These are phyloP conservation scores for Trididemnum miniatum DNA, from an alignment of 23 tunicate species.

Conservation along the genomic window DNA sequence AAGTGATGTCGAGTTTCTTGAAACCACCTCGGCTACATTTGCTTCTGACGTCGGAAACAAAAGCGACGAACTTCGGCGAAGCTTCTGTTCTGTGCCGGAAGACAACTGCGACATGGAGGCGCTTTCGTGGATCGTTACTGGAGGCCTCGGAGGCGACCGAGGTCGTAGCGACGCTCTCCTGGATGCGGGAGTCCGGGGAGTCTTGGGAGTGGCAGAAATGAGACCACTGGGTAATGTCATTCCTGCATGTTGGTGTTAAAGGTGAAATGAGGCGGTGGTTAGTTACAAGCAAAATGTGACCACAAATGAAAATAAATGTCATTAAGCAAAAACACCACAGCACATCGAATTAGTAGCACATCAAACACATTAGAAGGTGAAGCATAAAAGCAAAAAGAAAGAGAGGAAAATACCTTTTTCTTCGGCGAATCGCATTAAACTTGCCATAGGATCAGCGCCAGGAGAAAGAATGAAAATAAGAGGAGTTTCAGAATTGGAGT, in stretches of 20 bases:
- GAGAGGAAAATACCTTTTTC: conserved; percentile 93
- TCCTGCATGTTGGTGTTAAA: conserved; percentile 36
- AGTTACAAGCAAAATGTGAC: background rate
- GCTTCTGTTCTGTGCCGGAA: background rate
- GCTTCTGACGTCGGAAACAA: conserved; percentile 8
- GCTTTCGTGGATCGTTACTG: background rate
- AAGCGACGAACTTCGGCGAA: conserved; percentile 33
- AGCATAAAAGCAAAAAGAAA: too few species aligned
- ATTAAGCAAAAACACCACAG: too few species aligned
- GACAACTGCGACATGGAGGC: background rate
- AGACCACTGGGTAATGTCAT: conserved; percentile 73
- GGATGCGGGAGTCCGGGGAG: conserved; percentile 62
- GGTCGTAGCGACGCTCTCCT: conserved; percentile 77
- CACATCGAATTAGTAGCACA: too few species aligned
- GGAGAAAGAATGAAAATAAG: conserved; percentile 87
- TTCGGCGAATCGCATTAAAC: conserved; percentile 84
- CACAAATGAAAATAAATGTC: too few species aligned
- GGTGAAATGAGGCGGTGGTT: background rate
- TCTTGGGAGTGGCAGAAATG: conserved; percentile 51
- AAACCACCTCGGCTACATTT: background rate
- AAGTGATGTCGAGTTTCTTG: background rate
- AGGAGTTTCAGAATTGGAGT: conserved; percentile 85
- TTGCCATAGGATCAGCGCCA: conserved; percentile 96
- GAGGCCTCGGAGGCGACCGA: conserved; percentile 56
- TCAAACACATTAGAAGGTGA: too few species aligned